These are phyloP conservation scores for Zaprionus taronus DNA, from an alignment of 1,140 invertebrate genomes.

Conservation along the genomic window DNA sequence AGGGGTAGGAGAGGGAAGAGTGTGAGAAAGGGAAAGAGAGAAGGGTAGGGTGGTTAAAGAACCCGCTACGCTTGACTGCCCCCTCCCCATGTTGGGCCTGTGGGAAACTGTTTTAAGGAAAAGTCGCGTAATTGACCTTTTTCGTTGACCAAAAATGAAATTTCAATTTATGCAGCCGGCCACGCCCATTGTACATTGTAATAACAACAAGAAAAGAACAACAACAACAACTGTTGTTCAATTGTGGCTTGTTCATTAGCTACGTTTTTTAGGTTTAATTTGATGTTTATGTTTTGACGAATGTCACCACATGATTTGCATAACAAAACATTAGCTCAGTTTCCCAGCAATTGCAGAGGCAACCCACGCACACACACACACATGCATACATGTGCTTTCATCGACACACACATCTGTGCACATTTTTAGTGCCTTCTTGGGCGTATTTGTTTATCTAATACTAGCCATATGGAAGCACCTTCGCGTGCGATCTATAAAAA, in stretches of 20 bases:
- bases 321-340: conserved; percentile 55
- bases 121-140: conserved; percentile 78
- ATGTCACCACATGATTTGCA: conserved; percentile 68
- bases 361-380: not conserved
- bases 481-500: conserved; percentile 52
- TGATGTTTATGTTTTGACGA: conserved; percentile 41
- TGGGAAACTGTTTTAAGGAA: conserved; percentile 61
- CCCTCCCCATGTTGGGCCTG: conserved; percentile 35
- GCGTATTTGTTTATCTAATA: conserved; percentile 46
- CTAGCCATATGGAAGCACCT: conserved; percentile 64
- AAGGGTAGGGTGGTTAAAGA: not conserved
- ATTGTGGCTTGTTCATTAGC: conserved; percentile 41
- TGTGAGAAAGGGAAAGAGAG: not conserved
- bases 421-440: not conserved
- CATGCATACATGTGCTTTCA: not conserved
- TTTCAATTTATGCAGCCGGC: conserved; percentile 34
- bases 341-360: not conserved
- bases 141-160: conserved; percentile 50
- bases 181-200: conserved; percentile 50
- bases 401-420: not conserved
- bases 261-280: conserved; percentile 24
- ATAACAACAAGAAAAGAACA: not conserved
- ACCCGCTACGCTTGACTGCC: conserved; percentile 45
- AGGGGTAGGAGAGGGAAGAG: not conserved
- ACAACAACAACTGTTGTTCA: not conserved